Evolutionary conservation across 92 coral and sea anemone genomes (phyloP), one percentile per base, ranked within the genome.

Genomic region (Muricea muricata): DNA sequence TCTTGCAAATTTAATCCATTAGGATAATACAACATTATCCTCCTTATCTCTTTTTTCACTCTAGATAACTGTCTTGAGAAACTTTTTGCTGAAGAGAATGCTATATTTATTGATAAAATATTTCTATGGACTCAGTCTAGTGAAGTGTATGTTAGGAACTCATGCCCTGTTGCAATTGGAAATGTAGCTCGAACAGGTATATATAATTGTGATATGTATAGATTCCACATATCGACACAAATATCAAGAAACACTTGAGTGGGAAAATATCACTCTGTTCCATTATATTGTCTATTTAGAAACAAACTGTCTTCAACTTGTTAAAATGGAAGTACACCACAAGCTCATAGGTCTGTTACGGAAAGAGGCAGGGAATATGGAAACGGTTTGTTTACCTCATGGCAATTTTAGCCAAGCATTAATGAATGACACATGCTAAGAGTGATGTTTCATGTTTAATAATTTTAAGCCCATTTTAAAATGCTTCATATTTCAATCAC

Each of bases 101-200:
- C 93, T 10, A 58, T 86, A 48, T 95, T 94, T 63, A 57, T 94
- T 35, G 89, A 94, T 67, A 88, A 79, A n/a, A 94, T 97, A 85
- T 35, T 93, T 7, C 84, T 94, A 4, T 97, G 99, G 99, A 65
- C 89, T 41, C 87, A 90, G 0, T 89, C 94, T 25, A 85, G 86
- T 18, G 85, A 92, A 47, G 84, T 84, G 21, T 92, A 97, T 87
- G 83, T 97, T 30, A 93, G 94, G 84, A 92, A 94, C 50, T 97
- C 99, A 28, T 94, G 99, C 37, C 93, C 98, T 29, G 86, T 97
- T 72, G 99, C 99, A 8, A 40, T 97, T 65, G 99, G 99, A 46
- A 97, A 97, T 86, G 92, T 97, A 87, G 98, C 94, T 35, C 80
- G 98, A 89, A 86, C 99, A 89, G 99, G 98, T 97, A n/a, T n/a